Evolutionary conservation across 2,797 vertebrate genomes (phyloP), one percentile per base, ranked within the genome.

Genomic region (Petrocephalus sullivani): DNA sequence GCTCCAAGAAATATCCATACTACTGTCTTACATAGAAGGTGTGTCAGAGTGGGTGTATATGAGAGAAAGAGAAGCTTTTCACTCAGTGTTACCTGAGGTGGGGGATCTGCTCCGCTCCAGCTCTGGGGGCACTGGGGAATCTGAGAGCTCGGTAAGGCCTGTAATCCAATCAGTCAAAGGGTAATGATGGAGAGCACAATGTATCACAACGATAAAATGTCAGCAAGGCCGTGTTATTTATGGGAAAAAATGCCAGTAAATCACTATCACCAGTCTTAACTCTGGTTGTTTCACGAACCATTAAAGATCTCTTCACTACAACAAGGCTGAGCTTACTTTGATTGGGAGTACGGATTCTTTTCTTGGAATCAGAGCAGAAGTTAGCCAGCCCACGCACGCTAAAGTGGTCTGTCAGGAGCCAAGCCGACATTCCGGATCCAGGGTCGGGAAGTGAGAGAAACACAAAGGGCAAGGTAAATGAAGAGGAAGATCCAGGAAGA

Each of bases 331-430:
- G 99, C 98, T 99, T 98, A 99, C 98, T 99, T 98, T 98, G 98
- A 95, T 98, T 98, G 92, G 98, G 99, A 94, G 98, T 98, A 97
- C 97, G 98, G 96, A 98, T 98, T 97, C 98, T 96, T 98, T 99
- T 99, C 98, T 98, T 98, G 98, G 98, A 98, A 98, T 99, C 98
- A 93, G 98, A 98, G 96, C 98, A 99, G 97, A 99, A 97, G 97
- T 96, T 99, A 98, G 97, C 98, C 95, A 99, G 97, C 96, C 98
- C 97, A 91, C 98, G 98, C 98, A 99, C 98, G 98, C 98, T 98
- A 98, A 98, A 95, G 94, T 96, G 96, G 95, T 99, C 98, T 99
- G 97, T 97, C 96, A 97, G 97, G 93, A 94, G 93, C 92, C 98
- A 99, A 98, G 97, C 98, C 98, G 96, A 95, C 96, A 96, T 95